Conservation (phyloP, 2,797 vertebrate species). For the Falco novaeseelandiae region DNA sequence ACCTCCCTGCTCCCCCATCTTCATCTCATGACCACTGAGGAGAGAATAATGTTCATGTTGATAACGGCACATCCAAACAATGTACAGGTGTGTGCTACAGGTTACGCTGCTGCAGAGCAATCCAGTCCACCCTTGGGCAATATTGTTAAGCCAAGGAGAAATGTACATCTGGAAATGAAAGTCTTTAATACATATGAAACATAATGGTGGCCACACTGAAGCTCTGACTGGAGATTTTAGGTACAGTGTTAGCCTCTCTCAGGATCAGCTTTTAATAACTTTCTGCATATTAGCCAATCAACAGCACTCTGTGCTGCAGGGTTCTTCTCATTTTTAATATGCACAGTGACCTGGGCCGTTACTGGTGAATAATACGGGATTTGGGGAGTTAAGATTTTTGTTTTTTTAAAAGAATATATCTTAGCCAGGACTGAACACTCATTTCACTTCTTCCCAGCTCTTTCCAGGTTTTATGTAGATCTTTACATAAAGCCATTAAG, state of each 20-base stretch:
- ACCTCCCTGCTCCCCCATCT: neutral
- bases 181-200: neutral
- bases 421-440: neutral
- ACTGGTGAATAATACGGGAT: neutral
- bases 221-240: neutral
- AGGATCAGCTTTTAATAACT: neutral
- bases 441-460: neutral
- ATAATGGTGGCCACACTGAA: neutral
- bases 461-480: constrained; percentile 1
- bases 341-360: neutral
- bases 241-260: neutral
- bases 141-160: neutral
- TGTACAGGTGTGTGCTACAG: neutral
- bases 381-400: neutral
- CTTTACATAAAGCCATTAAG: constrained; percentile 44
- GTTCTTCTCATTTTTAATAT: neutral
- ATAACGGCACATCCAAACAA: neutral
- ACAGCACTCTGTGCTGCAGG: neutral
- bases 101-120: neutral
- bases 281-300: neutral
- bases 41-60: neutral
- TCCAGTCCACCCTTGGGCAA: neutral
- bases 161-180: neutral
- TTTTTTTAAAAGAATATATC: neutral
- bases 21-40: neutral